Conservation (phyloP, 2,888 invertebrate genomes). For the Chalcosyrphus nemorum region DNA sequence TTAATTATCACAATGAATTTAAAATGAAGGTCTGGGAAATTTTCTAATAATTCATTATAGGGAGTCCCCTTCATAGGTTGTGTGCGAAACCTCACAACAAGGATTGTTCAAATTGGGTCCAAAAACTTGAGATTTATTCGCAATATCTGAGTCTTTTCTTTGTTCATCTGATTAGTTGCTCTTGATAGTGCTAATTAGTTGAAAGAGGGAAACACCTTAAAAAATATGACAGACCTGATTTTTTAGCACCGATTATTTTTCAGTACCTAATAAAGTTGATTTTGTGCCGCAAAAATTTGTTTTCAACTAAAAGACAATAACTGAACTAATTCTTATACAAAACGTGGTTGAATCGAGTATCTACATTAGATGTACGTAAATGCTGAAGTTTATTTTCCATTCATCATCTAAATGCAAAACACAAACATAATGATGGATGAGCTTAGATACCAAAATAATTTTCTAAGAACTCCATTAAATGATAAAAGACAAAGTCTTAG, state of each 20-base stretch:
- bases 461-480: neutral
- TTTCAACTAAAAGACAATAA: no score
- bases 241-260: neutral
- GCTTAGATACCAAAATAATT: neutral
- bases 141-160: no score
- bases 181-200: neutral
- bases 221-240: neutral
- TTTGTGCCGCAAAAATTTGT: no score
- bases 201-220: neutral
- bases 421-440: neutral
- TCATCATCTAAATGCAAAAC: neutral
- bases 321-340: no score
- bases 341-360: no score
- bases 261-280: no score
- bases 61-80: neutral
- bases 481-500: neutral
- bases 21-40: neutral
- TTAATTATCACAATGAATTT: neutral
- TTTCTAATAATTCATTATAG: neutral
- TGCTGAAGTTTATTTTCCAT: neutral
- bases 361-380: neutral
- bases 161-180: no score
- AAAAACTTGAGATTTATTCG: no score
- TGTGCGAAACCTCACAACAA: neutral
- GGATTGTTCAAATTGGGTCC: neutral